These are phyloP conservation scores for Trichopria drosophilae DNA, from an alignment of 2,888 invertebrate genomes.

Conservation along the genomic window DNA sequence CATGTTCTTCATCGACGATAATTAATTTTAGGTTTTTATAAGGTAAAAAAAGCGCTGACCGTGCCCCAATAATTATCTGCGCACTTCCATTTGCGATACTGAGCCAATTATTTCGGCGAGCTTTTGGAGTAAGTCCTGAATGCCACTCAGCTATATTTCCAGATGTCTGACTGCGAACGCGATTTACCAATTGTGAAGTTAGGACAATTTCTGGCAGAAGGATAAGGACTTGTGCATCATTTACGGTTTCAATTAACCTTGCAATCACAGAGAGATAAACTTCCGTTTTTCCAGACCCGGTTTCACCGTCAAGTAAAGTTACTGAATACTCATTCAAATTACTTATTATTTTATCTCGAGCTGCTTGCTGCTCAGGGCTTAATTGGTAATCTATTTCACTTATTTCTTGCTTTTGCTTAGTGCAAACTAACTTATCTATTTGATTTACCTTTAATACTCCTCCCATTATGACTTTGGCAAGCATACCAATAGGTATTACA, in stretches of 20 bases:
- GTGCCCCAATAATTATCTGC: constrained; percentile 16
- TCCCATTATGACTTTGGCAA: too few relatives aligned
- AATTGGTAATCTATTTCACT: too few relatives aligned
- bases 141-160: constrained; percentile 16
- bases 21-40: constrained; percentile 19
- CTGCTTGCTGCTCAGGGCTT: constrained; percentile 6
- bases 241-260: constrained; percentile 1
- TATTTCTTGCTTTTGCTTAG: constrained; percentile 9
- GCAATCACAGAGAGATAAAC: constrained; percentile 8
- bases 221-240: constrained; percentile 15
- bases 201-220: constrained; percentile 20
- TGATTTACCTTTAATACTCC: constrained; percentile 8
- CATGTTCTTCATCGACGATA: constrained; percentile 19
- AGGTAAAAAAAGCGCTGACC: constrained; percentile 21
- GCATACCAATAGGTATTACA: constrained; percentile 8
- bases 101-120: constrained; percentile 10
- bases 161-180: constrained; percentile 11
- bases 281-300: constrained; percentile 21
- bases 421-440: constrained; percentile 1
- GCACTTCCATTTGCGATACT: constrained; percentile 9
- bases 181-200: constrained; percentile 14
- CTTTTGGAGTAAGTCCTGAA: constrained; percentile 15
- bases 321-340: too few relatives aligned
- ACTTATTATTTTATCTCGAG: constrained; percentile 7
- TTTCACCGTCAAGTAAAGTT: constrained; percentile 11